Conservation (phyloP, 2,888 invertebrate genomes). For the Oligia fasciuncula region DNA sequence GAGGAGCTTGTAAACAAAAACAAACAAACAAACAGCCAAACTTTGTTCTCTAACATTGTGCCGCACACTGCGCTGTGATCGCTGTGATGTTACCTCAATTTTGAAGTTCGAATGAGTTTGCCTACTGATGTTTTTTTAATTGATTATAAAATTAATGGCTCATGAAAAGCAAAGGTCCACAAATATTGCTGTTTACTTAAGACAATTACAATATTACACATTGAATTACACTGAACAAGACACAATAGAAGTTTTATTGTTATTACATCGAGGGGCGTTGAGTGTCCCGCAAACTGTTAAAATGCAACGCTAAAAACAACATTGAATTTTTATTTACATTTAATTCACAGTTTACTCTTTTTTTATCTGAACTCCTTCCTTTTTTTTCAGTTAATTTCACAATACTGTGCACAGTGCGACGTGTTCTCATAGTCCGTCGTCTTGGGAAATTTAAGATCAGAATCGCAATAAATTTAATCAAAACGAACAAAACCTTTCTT, state of each 20-base stretch:
- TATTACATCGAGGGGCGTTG: too few relatives aligned
- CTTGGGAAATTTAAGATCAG: conserved; percentile 61
- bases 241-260: too few relatives aligned
- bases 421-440: conserved; percentile 32
- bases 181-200: not conserved
- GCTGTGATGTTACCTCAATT: conserved; percentile 26
- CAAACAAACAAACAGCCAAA: too few relatives aligned
- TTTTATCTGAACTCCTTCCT: not conserved
- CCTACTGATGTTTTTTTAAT: not conserved
- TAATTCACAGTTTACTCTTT: not conserved
- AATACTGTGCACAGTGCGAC: conserved; percentile 20
- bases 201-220: too few relatives aligned
- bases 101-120: not conserved
- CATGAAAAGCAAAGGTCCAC: not conserved
- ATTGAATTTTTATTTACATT: not conserved
- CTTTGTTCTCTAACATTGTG: conserved; percentile 35
- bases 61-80: conserved; percentile 17
- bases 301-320: not conserved
- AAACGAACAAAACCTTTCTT: conserved; percentile 47
- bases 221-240: too few relatives aligned
- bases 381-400: conserved; percentile 2
- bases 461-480: conserved; percentile 61
- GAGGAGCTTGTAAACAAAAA: conserved; percentile 19
- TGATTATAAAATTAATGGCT: not conserved
- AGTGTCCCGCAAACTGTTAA: too few relatives aligned